Base-by-base conservation (phyloP, 2,888 invertebrate genomes). In the Pachliopta kotzebuea region DNA sequence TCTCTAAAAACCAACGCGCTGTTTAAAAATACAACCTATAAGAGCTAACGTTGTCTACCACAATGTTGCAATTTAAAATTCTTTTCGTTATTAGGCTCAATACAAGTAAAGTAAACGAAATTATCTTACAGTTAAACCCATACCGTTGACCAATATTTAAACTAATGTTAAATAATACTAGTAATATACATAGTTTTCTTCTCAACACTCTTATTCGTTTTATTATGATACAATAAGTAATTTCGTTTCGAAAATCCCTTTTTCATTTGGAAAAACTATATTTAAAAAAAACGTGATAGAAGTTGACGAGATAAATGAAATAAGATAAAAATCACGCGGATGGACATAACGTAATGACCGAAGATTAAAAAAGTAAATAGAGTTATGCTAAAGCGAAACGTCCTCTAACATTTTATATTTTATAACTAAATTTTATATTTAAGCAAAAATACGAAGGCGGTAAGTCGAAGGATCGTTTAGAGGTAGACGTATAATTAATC, bases 401-500 rank as follows among this genome's bases (percentile, higher is more conserved):
- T 61, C 65, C 53, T 54, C 52, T 50, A 59, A 56, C 45, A 65
- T 64, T 67, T 62, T 60, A 56, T 57, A 59, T 67, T 37, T 63
- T 64, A 55, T 55, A 67, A 60, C 58, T 59, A 24, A 67, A 67
- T 60, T 61, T 63, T 57, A 65, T 65, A 65, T 57, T 45, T 53
- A 62, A 26, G 49, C 31, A 57, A 45, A 61, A 61, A 62, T 56
- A 64, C 67, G 62, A 68, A 68, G 70, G 64, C 68, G 68, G 62
- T 69, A 67, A 71, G 70, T 70, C 71, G 67, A 60, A 69, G 60
- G 70, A 72, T 72, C 72, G 74, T 73, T 78, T 76, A 73, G 73
- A 76, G 67, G 65, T 70, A 72, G 76, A 75, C 73, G 70, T 77
- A 74, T 84, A 84, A 85, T 85, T 86, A 86, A 85, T 79, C 74